Evolutionary conservation across 2,888 invertebrate species (phyloP), one percentile per base, ranked within the genome.

Genomic region (Microctonus brassicae): DNA sequence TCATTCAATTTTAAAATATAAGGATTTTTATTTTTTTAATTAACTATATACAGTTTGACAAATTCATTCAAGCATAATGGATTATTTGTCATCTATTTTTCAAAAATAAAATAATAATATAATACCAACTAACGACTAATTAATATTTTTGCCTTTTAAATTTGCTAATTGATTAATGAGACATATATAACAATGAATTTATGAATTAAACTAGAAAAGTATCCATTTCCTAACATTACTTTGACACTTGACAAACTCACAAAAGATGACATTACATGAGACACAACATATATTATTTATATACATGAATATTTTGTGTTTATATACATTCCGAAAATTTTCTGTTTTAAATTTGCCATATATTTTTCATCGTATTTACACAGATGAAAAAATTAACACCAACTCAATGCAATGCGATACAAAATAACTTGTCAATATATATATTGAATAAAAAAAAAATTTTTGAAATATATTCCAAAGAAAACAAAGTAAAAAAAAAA

Each of bases 41-140:
- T 13, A 20, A 22, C 22, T n/a, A 22, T 2, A 22, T 2, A 24
- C 13, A 39, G 36, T 36, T 36, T 57, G 17, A 24, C 22, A 9
- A 42, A 20, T 36, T 33, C 26, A 66, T 57, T 36, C 36, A 57
- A 39, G 39, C 36, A 34, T 66, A 24, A 17, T 7, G n/a, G 66
- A 36, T 20, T 55, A 64, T n/a, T n/a, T 34, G 53, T 53, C 64
- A 42, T n/a, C n/a, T 22, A 42, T 42, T 34, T 66, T 39, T 26
- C 24, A 36, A 36, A n/a, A 39, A 66, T 57, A 13, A 17, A 63
- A 17, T 47, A 47, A 66, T 57, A 66, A 57, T 66, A 66, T 29
- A 66, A 52, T 13, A 34, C 65, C 52, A 26, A 36, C 34, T 17
- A 57, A 39, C 36, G 39, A 57, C 24, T 57, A 65, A 57, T 66